Conservation (phyloP, 2,797 vertebrate species). For the Amniataba percoides region DNA sequence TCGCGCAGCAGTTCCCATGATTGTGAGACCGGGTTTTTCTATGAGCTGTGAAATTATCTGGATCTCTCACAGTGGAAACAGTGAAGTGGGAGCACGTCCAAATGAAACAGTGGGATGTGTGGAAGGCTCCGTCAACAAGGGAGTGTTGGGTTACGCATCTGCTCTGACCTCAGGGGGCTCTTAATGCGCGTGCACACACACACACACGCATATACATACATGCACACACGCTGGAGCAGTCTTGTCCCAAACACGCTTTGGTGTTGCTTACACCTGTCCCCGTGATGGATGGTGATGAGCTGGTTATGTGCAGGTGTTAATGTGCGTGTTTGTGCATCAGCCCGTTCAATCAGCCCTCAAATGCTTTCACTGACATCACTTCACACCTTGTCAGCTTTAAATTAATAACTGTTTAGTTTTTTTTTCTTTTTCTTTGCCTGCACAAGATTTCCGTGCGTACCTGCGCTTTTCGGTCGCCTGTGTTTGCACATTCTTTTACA, state of each 20-base stretch:
- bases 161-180: conserved; percentile 73
- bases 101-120: conserved; percentile 70
- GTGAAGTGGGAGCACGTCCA: conserved; percentile 67
- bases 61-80: conserved; percentile 69
- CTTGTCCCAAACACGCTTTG: conserved; percentile 57
- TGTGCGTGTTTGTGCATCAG: conserved; percentile 14
- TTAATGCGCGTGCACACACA: conserved; percentile 47
- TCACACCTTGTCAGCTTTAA: conserved; percentile 37
- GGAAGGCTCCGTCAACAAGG: conserved; percentile 61
- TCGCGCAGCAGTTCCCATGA: conserved; percentile 67
- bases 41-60: conserved; percentile 79
- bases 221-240: conserved; percentile 29
- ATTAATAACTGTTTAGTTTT: background rate
- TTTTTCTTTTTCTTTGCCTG: background rate
- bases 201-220: no score
- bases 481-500: background rate
- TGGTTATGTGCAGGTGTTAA: conserved; percentile 62
- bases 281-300: conserved; percentile 64
- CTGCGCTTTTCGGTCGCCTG: background rate
- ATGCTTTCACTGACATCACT: conserved; percentile 15
- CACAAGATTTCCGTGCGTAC: background rate
- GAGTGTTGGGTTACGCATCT: conserved; percentile 75
- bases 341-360: conserved; percentile 23
- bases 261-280: conserved; percentile 74
- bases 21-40: conserved; percentile 54